Conservation (phyloP, 1,140 invertebrate genomes). For the Thaumatotibia leucotreta region DNA sequence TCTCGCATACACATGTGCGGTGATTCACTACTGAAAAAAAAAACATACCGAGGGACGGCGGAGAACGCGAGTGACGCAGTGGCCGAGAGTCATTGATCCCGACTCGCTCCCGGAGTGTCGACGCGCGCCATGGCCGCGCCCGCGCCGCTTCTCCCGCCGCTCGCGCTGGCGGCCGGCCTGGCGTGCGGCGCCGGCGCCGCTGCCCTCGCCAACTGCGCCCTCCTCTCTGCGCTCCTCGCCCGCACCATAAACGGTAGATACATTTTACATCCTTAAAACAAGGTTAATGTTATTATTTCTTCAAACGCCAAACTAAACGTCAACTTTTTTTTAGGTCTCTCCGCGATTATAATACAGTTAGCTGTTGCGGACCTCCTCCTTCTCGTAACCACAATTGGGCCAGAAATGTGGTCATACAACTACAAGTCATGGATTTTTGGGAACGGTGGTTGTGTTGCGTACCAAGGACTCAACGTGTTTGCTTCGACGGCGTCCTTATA, state of each 20-base stretch:
- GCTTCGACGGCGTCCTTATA: constrained; percentile 74
- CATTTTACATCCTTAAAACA: constrained; percentile 20
- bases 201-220: constrained; percentile 52
- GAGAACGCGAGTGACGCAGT: constrained; percentile 62
- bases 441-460: constrained; percentile 61
- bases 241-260: constrained; percentile 58
- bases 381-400: constrained; percentile 55
- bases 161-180: constrained; percentile 45
- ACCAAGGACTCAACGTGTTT: constrained; percentile 73
- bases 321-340: constrained; percentile 67
- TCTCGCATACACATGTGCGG: constrained; percentile 55
- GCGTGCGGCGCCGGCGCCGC: constrained; percentile 58
- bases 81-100: constrained; percentile 65
- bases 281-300: neutral
- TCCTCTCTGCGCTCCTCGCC: constrained; percentile 52
- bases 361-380: constrained; percentile 67
- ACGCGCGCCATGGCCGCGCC: constrained; percentile 43
- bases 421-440: constrained; percentile 71
- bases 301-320: neutral
- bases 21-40: constrained; percentile 65
- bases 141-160: constrained; percentile 48
- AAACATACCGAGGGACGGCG: constrained; percentile 54
- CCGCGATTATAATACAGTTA: constrained; percentile 73
- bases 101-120: constrained; percentile 52
- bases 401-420: constrained; percentile 73